Percentiles rank a stretch among this genome's conserved stretches.
These are phyloP conservation scores for Pungitius pungitius DNA, from an alignment of 2,113 vertebrate genomes.

Conservation along the genomic window DNA sequence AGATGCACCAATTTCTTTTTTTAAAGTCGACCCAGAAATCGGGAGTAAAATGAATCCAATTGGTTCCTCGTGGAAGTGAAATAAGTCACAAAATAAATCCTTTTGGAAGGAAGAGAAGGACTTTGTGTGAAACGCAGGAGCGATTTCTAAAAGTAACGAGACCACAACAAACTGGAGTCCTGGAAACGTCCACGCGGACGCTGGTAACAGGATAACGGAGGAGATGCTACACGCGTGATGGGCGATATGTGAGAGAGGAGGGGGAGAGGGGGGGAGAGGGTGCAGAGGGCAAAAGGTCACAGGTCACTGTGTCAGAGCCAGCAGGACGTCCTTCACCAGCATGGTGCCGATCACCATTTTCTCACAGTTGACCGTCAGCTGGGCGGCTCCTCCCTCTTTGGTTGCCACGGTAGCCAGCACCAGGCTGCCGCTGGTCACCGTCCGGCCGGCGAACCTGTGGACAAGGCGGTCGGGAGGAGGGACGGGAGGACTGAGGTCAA, in stretches of 20 bases:
- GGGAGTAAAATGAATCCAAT: background rate
- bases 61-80: background rate
- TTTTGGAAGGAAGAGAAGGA: background rate
- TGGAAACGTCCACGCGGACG: constrained; percentile 27
- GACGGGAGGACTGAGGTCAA: constrained; percentile 77
- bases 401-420: constrained; percentile 90
- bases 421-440: constrained; percentile 88
- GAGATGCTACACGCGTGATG: constrained; percentile 48
- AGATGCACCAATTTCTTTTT: background rate
- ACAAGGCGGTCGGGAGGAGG: constrained; percentile 67
- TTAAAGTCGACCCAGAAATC: background rate
- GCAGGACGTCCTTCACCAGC: constrained; percentile 94
- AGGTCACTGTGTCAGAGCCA: constrained; percentile 88
- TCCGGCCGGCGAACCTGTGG: constrained; percentile 91
- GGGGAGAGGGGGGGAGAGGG: constrained; percentile 8
- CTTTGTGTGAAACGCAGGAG: background rate
- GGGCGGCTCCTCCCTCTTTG: constrained; percentile 77
- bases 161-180: constrained; percentile 30
- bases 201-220: constrained; percentile 7
- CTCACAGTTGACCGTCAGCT: constrained; percentile 94
- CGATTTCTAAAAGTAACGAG: constrained; percentile 28
- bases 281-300: background rate
- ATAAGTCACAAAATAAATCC: background rate
- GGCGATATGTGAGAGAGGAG: background rate
- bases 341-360: constrained; percentile 99